Evolutionary conservation across 2,797 vertebrate species (phyloP), one percentile per base, ranked within the genome.

Genomic region (Chaetophractus vellerosus): DNA sequence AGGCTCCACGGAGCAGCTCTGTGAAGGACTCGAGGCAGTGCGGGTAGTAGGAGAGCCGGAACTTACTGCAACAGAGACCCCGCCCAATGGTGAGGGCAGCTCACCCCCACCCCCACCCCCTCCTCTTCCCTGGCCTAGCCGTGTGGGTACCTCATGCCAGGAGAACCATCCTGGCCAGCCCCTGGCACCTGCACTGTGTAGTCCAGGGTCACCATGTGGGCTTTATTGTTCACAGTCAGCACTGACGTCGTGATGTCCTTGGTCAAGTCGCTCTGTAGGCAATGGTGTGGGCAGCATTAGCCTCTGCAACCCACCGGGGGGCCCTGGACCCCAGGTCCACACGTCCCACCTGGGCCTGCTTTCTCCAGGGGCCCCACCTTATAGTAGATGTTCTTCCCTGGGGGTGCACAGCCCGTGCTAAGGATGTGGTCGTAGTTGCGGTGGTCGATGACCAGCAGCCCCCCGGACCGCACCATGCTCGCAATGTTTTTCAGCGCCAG

Each of bases 321-420:
- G 63, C 21, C 38, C 16, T 21, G 48, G 72, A 28, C 74, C 75
- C 78, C 45, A 7, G 79, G 9, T 21, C 23, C 64, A 8, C 26
- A 21, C 50, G 26, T 45, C 55, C 78, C 31, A 24, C 74, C 36
- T 3, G 55, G 74, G 57, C 38, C 89, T 33, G 28, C 16, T 45
- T 50, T 9, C 26, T 48, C 18, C 5, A 2, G 61, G 5, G 48
- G 3, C 59, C 96, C 19, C 57, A 99, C 99, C 99, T 99, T 99
- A 84, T 99, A 99, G 98, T 99, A 99, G 98, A 99, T 99, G 96
- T 99, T 99, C 98, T 99, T 99, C 71, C 99, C 99, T 1, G 99
- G 98, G 0, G 99, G 99, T 0, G 99, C 99, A 0, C 96, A 98
- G 55, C 99, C 99, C 0, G 99, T 99, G 97, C 99, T 99, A 96